Conservation (phyloP, 2,888 invertebrate species). For the Neoascia interrupta region DNA sequence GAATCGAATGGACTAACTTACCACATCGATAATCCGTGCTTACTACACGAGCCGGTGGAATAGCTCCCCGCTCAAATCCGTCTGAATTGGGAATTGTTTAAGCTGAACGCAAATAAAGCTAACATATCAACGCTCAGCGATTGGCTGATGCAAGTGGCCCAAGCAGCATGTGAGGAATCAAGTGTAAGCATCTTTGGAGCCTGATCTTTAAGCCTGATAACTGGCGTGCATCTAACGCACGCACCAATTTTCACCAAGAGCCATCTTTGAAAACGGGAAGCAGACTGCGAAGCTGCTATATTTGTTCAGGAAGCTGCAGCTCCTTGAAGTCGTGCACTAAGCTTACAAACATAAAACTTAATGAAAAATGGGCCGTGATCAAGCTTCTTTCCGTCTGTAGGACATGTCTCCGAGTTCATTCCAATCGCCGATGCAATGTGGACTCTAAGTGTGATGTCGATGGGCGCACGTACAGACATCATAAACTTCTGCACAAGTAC, state of each 20-base stretch:
- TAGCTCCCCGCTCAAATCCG: slow-evolving; percentile 3
- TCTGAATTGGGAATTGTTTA: background rate
- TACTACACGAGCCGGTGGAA: background rate
- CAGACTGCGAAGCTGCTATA: background rate
- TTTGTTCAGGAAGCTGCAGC: background rate
- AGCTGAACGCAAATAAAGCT: background rate
- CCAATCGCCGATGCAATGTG: background rate
- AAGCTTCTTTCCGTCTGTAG: slow-evolving; percentile 6
- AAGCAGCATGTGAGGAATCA: slow-evolving; percentile 4
- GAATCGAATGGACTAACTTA: background rate
- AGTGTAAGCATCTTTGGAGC: background rate
- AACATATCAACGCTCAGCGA: background rate
- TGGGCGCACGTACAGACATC: slow-evolving; percentile 18
- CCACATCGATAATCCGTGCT: slow-evolving; percentile 1
- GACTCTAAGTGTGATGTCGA: slow-evolving; percentile 4
- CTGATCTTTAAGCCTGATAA: too few species aligned
- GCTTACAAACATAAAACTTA: slow-evolving; percentile 6
- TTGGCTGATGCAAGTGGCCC: slow-evolving; percentile 5
- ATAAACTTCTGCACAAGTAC: slow-evolving; percentile 19
- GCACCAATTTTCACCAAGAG: too few species aligned
- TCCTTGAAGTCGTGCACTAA: background rate
- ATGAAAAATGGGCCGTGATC: slow-evolving; percentile 1
- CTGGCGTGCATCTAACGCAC: too few species aligned
- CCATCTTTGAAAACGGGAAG: too few species aligned
- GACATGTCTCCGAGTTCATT: slow-evolving; percentile 9